Conservation (phyloP, 2,113 vertebrate genomes). For the Malurus alboscapulatus region DNA sequence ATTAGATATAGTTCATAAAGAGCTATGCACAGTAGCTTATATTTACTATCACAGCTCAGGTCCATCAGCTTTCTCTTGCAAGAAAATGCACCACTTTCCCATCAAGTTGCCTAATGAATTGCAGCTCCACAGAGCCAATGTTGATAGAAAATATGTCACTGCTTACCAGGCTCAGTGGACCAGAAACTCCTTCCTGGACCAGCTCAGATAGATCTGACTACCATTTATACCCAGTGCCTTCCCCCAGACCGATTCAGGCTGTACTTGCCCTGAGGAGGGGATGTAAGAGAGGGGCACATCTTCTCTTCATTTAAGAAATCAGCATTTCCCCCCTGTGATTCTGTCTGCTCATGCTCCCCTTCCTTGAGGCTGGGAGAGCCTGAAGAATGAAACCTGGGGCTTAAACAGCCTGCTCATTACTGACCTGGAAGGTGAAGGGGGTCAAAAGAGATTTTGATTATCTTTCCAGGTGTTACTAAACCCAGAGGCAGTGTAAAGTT, state of each 20-base stretch:
- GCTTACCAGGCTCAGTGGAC: not conserved
- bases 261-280: not conserved
- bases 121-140: not conserved
- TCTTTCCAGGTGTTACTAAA: not conserved
- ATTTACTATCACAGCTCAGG: not conserved
- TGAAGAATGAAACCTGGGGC: not conserved
- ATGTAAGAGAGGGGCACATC: not conserved
- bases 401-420: not conserved
- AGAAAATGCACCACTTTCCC: not conserved
- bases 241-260: not conserved
- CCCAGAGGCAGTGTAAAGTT: not conserved
- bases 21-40: not conserved
- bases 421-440: not conserved
- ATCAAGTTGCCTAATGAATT: not conserved
- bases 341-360: fast-evolving
- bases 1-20: slow-evolving; percentile 6
- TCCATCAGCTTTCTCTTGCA: not conserved
- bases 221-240: not conserved
- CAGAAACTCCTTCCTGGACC: not conserved
- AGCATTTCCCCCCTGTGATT: fast-evolving
- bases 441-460: not conserved
- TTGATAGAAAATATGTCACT: not conserved
- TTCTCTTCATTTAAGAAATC: not conserved
- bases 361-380: not conserved
- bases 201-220: not conserved